Base-by-base conservation (phyloP, 2,797 vertebrate genomes). In the Hydrolagus colliei region DNA sequence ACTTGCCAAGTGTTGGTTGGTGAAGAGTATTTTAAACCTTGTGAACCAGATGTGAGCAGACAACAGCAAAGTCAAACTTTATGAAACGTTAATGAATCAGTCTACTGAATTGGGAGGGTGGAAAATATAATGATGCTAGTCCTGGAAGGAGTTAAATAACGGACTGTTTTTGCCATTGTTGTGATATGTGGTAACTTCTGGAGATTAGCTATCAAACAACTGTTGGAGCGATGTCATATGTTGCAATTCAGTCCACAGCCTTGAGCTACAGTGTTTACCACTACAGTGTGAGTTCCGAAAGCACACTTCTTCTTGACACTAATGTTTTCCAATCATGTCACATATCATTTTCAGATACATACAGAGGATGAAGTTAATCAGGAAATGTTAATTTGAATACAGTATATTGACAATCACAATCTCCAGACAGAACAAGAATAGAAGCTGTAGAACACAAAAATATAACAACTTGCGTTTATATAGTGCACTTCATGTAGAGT, bases 191-290 rank as follows among this genome's bases (percentile, higher is more conserved):
- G 65, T 35, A 84, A 84, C 14, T 84, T 9, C 20, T 18, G 71
- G 35, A 71, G 79, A 84, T 84, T 84, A 68, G 32, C 27, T 68
- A 84, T 41, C 65, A 84, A 71, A 71, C 68, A 61, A 9, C 32
- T 84, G 12, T 67, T n/a, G 65, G 9, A 71, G 27, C 13, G 13
- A 20, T 18, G 27, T 84, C 79, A 82, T 68, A 32, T 41, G 79
- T 52, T 84, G 79, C 79, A 84, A 84, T 71, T 35, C 79, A 68
- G 65, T 20, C 18, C 79, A 10, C 35, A 71, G 20, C 79, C 65
- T 84, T 84, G 79, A 71, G 32, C 65, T 71, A 20, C 67, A 84
- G 16, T 84, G 79, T 84, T 84, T 84, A 71, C 65, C 10, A 16
- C 27, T 82, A 20, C 27, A 82, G 32, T 41, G 63, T 67, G 27